These are phyloP conservation scores for Clavelina lepadiformis DNA, from an alignment of 23 tunicate species.

Conservation along the genomic window DNA sequence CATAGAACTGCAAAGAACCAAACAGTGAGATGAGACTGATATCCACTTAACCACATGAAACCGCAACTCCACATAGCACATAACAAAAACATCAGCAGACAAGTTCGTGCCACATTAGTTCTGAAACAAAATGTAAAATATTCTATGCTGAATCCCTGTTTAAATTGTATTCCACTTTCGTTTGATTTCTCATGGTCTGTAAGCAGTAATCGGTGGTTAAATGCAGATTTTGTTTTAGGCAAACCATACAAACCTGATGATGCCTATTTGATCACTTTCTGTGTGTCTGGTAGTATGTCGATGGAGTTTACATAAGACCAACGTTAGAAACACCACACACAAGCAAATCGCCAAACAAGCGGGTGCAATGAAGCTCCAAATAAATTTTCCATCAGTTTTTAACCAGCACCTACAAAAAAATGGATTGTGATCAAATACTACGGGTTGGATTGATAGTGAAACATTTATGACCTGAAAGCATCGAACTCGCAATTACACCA, in stretches of 20 bases:
- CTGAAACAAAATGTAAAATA: constrained; percentile 21
- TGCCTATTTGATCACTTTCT: not conserved
- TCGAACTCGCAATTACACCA: too few species aligned
- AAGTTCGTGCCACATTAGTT: constrained; percentile 33
- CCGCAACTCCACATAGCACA: constrained; percentile 77
- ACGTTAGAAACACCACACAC: constrained; percentile 29
- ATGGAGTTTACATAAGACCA: constrained; percentile 32
- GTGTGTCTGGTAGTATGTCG: constrained; percentile 17
- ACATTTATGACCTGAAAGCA: too few species aligned
- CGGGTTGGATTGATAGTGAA: too few species aligned
- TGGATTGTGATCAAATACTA: not conserved
- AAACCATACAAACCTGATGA: not conserved
- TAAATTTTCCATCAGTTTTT: constrained; percentile 40
- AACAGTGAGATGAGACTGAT: constrained; percentile 44
- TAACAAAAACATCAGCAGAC: constrained; percentile 43
- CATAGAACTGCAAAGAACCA: constrained; percentile 49
- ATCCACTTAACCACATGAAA: constrained; percentile 62
- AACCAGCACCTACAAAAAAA: constrained; percentile 58
- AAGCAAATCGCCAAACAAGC: constrained; percentile 33
- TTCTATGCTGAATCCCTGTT: not conserved
- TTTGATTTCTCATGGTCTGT: not conserved
- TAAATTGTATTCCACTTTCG: not conserved
- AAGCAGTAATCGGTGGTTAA: not conserved
- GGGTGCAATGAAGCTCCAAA: constrained; percentile 77
- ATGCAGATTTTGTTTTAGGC: not conserved